Evolutionary conservation across 2,797 vertebrate species (phyloP).

Genomic region (Sebastes vulpes): DNA sequence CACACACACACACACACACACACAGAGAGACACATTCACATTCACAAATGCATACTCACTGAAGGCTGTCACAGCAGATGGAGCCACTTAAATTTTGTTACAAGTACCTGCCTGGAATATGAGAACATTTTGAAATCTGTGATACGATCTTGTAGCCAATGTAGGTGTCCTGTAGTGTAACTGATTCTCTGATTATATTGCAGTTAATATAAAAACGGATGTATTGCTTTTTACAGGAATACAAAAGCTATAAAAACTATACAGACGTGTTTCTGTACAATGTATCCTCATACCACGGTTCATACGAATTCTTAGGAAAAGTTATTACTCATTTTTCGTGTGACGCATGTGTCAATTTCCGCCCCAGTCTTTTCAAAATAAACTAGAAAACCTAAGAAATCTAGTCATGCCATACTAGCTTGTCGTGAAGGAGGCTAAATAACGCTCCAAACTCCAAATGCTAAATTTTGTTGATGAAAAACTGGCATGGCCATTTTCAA

Average conservation of each 20-base stretch:
- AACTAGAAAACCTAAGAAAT: too few species aligned
- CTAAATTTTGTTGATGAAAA: too few species aligned
- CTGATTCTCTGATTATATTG: slow-evolving; percentile 22
- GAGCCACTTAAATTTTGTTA: slow-evolving; percentile 65
- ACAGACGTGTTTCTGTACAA: background rate
- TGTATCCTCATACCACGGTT: too few species aligned
- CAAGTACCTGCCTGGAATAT: slow-evolving; percentile 57
- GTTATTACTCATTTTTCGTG: too few species aligned
- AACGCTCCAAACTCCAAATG: too few species aligned
- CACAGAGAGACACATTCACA: background rate
- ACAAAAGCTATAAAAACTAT: background rate
- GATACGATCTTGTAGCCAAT: background rate
- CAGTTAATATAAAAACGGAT: background rate
- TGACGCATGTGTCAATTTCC: too few species aligned
- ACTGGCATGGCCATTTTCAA: too few species aligned
- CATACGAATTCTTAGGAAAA: too few species aligned
- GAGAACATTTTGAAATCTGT: slow-evolving; percentile 32
- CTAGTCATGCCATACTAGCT: too few species aligned
- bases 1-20: background rate
- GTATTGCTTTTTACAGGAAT: background rate
- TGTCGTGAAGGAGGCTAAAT: too few species aligned
- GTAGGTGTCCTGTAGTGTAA: background rate
- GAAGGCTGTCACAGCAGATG: slow-evolving; percentile 65
- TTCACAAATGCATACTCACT: slow-evolving; percentile 36
- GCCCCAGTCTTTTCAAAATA: too few species aligned